A percentile compares a stretch with the other conserved stretches of the same genome.
These are phyloP conservation scores for Beris chalybata DNA, from an alignment of 2,888 invertebrate species.

Conservation along the genomic window DNA sequence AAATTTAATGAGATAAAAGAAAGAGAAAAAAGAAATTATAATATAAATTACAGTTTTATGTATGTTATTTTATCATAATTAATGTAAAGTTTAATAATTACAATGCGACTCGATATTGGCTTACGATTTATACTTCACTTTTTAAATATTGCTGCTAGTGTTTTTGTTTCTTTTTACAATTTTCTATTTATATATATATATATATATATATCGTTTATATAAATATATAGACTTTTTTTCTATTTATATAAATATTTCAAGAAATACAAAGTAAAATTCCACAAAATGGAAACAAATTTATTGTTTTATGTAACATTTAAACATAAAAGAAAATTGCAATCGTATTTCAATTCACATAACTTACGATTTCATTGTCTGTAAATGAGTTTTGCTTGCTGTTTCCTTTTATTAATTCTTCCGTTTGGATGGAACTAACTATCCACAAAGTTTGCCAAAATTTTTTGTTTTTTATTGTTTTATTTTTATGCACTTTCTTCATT, in stretches of 20 bases:
- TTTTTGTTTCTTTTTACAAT: background rate
- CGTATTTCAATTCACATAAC: slow-evolving; percentile 4
- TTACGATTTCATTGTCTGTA: background rate
- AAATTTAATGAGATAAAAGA: too few relatives aligned
- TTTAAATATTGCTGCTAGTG: slow-evolving; percentile 1
- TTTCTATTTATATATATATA: too few relatives aligned
- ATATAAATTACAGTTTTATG: too few relatives aligned
- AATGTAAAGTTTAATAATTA: slow-evolving; percentile 22
- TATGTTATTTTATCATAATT: slow-evolving; percentile 8
- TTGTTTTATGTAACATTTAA: too few relatives aligned
- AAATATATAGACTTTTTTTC: too few relatives aligned
- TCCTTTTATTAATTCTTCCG: background rate
- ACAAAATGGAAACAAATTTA: too few relatives aligned
- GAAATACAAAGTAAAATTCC: too few relatives aligned
- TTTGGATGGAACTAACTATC: slow-evolving; percentile 2
- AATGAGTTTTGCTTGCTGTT: background rate
- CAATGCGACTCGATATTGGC: slow-evolving; percentile 21
- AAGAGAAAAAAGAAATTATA: too few relatives aligned
- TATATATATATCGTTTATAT: too few relatives aligned
- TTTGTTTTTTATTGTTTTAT: background rate
- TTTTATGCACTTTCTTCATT: background rate
- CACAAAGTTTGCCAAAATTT: too few relatives aligned
- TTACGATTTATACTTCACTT: slow-evolving; percentile 10
- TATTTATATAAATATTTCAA: too few relatives aligned
- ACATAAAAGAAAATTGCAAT: background rate